Conservation (phyloP, 2,113 vertebrate genomes). For the Parus major region DNA sequence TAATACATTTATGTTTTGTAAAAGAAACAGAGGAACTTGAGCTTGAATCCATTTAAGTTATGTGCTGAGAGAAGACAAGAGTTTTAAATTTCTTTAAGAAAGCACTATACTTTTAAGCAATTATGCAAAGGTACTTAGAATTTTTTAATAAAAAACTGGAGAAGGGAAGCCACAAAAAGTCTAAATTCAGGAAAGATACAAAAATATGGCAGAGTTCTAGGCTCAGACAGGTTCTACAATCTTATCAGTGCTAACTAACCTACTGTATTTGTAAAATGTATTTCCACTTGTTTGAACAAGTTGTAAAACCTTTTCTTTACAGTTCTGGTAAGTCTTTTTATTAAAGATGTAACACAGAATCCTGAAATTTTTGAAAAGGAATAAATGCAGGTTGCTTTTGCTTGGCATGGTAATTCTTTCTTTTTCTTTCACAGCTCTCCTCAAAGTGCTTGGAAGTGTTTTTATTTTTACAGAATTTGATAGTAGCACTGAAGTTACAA, state of each 20-base stretch:
- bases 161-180: neutral
- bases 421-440: neutral
- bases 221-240: neutral
- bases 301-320: neutral
- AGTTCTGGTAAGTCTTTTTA: neutral
- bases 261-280: neutral
- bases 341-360: neutral
- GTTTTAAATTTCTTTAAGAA: neutral
- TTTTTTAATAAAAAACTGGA: neutral
- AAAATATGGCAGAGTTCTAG: neutral
- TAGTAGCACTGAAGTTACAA: neutral
- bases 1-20: accelerated
- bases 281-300: neutral
- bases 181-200: neutral
- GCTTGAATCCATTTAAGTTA: neutral
- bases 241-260: neutral
- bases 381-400: neutral
- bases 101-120: neutral
- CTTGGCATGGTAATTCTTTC: neutral
- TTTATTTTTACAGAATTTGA: neutral
- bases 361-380: neutral
- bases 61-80: neutral
- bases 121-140: neutral
- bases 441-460: neutral
- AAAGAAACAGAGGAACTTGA: neutral